Evolutionary conservation across 2,113 vertebrate genomes (phyloP).

Genomic region (Scolopax mira): DNA sequence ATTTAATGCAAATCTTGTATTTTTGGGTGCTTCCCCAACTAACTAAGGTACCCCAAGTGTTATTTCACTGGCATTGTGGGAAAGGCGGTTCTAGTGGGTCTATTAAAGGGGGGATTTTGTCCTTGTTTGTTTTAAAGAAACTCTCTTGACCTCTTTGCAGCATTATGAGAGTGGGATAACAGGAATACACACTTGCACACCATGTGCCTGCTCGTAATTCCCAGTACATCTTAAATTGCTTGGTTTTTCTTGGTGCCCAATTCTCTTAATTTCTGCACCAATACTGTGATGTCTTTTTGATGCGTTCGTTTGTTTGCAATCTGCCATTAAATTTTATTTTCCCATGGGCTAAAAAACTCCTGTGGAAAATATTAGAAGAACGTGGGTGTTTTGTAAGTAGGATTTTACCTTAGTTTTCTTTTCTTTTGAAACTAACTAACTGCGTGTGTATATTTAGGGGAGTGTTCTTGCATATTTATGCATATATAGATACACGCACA

Average conservation of each 20-base stretch:
- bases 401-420: slow-evolving; percentile 2
- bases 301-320: slow-evolving; percentile 6
- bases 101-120: neutral
- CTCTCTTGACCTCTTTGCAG: slow-evolving; percentile 45
- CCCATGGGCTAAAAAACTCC: neutral
- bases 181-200: neutral
- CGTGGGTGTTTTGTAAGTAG: neutral
- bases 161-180: neutral
- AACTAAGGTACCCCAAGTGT: neutral
- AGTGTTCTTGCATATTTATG: neutral
- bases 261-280: neutral
- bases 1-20: neutral
- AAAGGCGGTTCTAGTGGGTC: neutral
- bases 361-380: slow-evolving; percentile 30
- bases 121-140: slow-evolving; percentile 39
- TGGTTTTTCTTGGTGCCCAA: slow-evolving; percentile 4
- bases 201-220: neutral
- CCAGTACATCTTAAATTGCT: neutral
- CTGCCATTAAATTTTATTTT: slow-evolving; percentile 37
- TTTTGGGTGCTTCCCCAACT: neutral
- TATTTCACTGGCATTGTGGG: neutral
- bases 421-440: neutral
- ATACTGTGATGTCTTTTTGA: neutral
- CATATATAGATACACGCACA: neutral
- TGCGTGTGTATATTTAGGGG: neutral